These are phyloP conservation scores for Acleris emargana DNA, from an alignment of 2,888 invertebrate species.

Conservation along the genomic window DNA sequence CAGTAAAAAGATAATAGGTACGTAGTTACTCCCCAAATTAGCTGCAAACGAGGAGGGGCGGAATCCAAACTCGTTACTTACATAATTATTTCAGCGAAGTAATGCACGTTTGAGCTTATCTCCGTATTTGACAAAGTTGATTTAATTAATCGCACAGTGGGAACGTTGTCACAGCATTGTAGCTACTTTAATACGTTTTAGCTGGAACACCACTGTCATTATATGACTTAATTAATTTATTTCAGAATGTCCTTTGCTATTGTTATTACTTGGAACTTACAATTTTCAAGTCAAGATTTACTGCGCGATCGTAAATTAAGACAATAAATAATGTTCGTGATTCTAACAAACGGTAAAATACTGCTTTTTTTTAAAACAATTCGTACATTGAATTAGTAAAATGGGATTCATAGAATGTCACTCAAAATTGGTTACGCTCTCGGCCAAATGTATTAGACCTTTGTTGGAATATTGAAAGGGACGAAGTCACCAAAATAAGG, in stretches of 20 bases:
- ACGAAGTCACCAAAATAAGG: constrained; percentile 44
- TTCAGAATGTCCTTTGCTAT: too few relatives aligned
- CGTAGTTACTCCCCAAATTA: constrained; percentile 22
- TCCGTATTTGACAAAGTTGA: constrained; percentile 8
- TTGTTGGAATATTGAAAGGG: constrained; percentile 47
- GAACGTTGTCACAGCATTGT: too few relatives aligned
- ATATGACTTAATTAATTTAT: too few relatives aligned
- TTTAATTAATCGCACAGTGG: constrained; percentile 24
- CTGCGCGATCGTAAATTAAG: constrained; percentile 16
- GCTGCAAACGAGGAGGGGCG: constrained; percentile 29
- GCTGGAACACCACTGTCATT: too few relatives aligned
- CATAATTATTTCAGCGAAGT: constrained; percentile 21
- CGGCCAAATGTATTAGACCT: constrained; percentile 53
- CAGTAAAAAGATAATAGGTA: constrained; percentile 25
- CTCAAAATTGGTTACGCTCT: constrained; percentile 57
- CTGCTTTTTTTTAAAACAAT: constrained; percentile 40
- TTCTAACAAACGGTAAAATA: constrained; percentile 14
- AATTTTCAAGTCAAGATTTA: constrained; percentile 12
- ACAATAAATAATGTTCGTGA: background rate
- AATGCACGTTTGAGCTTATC: constrained; percentile 21
- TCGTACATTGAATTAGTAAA: constrained; percentile 48
- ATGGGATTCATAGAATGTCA: constrained; percentile 58
- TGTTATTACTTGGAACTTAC: background rate
- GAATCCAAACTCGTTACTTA: constrained; percentile 16
- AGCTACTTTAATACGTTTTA: too few relatives aligned